Evolutionary conservation across 2,113 vertebrate species (phyloP), one percentile per base, ranked within the genome.

Genomic region (Zosterops lateralis): DNA sequence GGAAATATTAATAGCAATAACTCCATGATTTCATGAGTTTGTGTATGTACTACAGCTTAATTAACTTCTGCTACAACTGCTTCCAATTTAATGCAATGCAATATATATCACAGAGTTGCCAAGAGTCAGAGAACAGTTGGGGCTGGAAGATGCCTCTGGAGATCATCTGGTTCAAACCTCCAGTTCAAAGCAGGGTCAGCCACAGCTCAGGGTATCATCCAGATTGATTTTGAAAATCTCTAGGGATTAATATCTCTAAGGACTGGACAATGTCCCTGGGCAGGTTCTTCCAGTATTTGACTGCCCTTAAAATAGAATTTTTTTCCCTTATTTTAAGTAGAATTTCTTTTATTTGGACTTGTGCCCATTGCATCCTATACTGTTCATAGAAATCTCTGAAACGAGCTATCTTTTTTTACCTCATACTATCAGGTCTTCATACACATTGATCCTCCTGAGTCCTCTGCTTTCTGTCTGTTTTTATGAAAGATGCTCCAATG

Each of bases 1-100:
- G 32, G 38, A 96, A 96, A 91, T 92, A 94, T 90, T 91, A 95
- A 85, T 66, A 38, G 58, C 18, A 87, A 24, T 79, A 79, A 73
- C 22, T 78, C 53, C 0, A 0, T 85, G 74, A 79, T 82, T 95
- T 93, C 78, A 83, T 62, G 32, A 51, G 10, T 58, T 61, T 84
- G 32, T 83, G 18, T 83, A 70, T 62, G 50, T 64, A 73, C 48
- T 72, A 76, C 19, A 73, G 22, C 56, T 66, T 93, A 93, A 94
- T 91, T 94, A 91, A 93, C 64, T 93, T 94, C 26, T 84, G 36
- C 38, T 85, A 62, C 32, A 36, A 62, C 36, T 57, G 18, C 42
- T 93, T 94, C 51, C 32, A 83, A 20, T 91, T 83, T 50, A 76
- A 40, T 26, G 91, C 64, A 87, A 54, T 40, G 3, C 38, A 73